Base-by-base conservation (phyloP, 1,140 invertebrate species). In the Cotesia vestalis region DNA sequence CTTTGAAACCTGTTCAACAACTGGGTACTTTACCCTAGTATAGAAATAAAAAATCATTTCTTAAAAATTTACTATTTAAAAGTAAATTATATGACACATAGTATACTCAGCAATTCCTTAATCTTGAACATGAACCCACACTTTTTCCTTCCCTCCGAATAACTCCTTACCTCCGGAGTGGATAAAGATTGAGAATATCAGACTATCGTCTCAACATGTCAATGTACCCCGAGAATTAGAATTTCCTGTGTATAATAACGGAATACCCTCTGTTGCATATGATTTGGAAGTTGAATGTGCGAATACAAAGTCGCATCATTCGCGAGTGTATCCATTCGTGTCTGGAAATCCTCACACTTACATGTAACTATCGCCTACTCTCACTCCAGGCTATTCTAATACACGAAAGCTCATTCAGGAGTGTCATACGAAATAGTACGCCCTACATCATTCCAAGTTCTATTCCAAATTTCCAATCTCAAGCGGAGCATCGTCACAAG, bases 381-480 rank as follows among this genome's bases (percentile, higher is more conserved):
- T 20, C 17, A 59, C 68, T 74, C 70, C 73, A 73, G 68, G 74
- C 77, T 75, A 78, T 79, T 76, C 77, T 80, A 82, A 79, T 81
- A 78, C 76, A 60, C 66, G 57, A 14, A 46, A 82, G 81, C 81
- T 77, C 80, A 82, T 82, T 82, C 78, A 80, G 73, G 78, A 75
- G 76, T 80, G 80, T 83, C 81, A 80, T 78, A 77, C 73, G 78
- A 63, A 81, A 81, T 78, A 73, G 77, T 11, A 46, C 79, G 80
- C 79, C 55, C 77, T 82, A 81, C 78, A 82, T 80, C 81, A 81
- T 79, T 79, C 73, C 69, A 59, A 73, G 77, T 81, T 80, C 78
- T 78, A 80, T 76, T 79, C 76, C 78, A 79, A 69, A 82, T 80
- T 82, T 82, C 78, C 78, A 79, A 82, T 82, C 79, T 79, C 76